Evolutionary conservation across 2,113 vertebrate species (phyloP).

Genomic region (human (Homo sapiens)): GRCh38 chr17:49444001-49444500

Average conservation of each 20-base stretch:
- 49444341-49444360: neutral
- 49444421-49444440: neutral
- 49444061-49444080: neutral
- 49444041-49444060: neutral
- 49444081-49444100: neutral
- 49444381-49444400: neutral
- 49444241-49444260: neutral
- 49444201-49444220: neutral
- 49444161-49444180: slow-evolving; percentile 51
- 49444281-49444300: neutral
- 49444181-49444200: neutral
- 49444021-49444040: neutral
- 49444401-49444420: neutral
- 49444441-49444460: neutral
- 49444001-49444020: neutral
- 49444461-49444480: neutral
- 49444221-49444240: neutral
- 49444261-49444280: neutral
- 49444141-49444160: slow-evolving; percentile 26
- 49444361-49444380: neutral
- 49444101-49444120: slow-evolving; percentile 49
- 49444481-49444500: too few species aligned
- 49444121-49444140: slow-evolving; percentile 66
- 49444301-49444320: neutral
- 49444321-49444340: neutral